These are phyloP conservation scores for Coregonus sp. DNA, from an alignment of 2,797 vertebrate genomes.

Conservation along the genomic window DNA sequence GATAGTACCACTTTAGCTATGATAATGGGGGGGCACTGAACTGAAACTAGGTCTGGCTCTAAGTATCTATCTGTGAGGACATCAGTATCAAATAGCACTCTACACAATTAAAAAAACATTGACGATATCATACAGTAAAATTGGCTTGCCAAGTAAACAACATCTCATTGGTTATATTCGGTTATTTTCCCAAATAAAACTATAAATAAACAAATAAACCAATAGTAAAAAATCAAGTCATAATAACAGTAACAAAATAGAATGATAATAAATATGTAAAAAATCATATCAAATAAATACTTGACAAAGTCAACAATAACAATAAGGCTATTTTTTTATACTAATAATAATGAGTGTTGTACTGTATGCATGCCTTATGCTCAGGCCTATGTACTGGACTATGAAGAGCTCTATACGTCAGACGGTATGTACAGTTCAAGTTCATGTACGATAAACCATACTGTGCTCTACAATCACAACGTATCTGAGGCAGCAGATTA, in stretches of 20 bases:
- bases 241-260: slow-evolving; percentile 76
- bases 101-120: slow-evolving; percentile 67
- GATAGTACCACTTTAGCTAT: slow-evolving; percentile 32
- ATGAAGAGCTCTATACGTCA: slow-evolving; percentile 63
- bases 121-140: slow-evolving; percentile 71
- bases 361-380: slow-evolving; percentile 55
- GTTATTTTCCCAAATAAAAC: slow-evolving; percentile 72
- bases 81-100: slow-evolving; percentile 78
- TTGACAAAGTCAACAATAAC: slow-evolving; percentile 74
- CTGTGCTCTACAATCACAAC: slow-evolving; percentile 64
- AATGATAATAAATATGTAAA: slow-evolving; percentile 73
- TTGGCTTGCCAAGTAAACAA: slow-evolving; percentile 78
- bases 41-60: slow-evolving; percentile 66
- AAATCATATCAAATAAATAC: slow-evolving; percentile 72
- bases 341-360: slow-evolving; percentile 65
- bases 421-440: slow-evolving; percentile 62
- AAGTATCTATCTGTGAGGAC: slow-evolving; percentile 73
- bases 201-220: slow-evolving; percentile 44
- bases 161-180: slow-evolving; percentile 75
- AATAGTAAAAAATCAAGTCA: slow-evolving; percentile 56
- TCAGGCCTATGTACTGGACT: slow-evolving; percentile 70
- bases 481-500: slow-evolving; percentile 29
- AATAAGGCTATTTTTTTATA: slow-evolving; percentile 79
- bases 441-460: slow-evolving; percentile 50
- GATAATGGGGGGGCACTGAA: slow-evolving; percentile 55